These are phyloP conservation scores for Zapus hudsonius DNA, from an alignment of 2,113 vertebrate species.

Conservation along the genomic window DNA sequence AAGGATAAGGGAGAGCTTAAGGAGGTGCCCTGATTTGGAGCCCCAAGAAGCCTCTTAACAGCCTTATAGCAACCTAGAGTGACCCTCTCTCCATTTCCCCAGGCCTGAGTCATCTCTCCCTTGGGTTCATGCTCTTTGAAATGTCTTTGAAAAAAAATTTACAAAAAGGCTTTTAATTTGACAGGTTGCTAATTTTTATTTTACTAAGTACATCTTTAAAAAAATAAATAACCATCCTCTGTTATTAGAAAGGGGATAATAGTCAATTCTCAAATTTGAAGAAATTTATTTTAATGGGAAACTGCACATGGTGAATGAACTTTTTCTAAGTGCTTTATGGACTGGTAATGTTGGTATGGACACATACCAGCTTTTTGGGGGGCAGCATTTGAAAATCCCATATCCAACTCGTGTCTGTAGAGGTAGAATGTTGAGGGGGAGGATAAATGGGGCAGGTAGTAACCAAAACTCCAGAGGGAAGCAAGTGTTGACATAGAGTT, in stretches of 20 bases:
- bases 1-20: slow-evolving; percentile 32
- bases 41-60: slow-evolving; percentile 30
- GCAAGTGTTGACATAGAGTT: background rate
- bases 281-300: slow-evolving; percentile 11
- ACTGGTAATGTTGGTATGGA: background rate
- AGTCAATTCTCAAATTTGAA: slow-evolving; percentile 39
- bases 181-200: slow-evolving; percentile 22
- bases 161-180: slow-evolving; percentile 1
- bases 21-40: background rate
- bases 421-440: background rate
- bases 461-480: background rate
- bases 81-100: background rate
- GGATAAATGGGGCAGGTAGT: background rate
- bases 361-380: background rate
- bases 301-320: background rate
- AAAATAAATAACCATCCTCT: slow-evolving; percentile 6
- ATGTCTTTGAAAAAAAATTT: background rate
- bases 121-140: background rate
- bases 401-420: background rate
- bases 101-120: slow-evolving; percentile 38
- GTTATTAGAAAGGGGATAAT: background rate
- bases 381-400: slow-evolving; percentile 8
- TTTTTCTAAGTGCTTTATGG: slow-evolving; percentile 20
- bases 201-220: slow-evolving; percentile 15
- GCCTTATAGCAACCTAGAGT: background rate